Evolutionary conservation across 2,113 vertebrate species (phyloP), one percentile per base, ranked within the genome.

Genomic region (Myotis davidii): DNA sequence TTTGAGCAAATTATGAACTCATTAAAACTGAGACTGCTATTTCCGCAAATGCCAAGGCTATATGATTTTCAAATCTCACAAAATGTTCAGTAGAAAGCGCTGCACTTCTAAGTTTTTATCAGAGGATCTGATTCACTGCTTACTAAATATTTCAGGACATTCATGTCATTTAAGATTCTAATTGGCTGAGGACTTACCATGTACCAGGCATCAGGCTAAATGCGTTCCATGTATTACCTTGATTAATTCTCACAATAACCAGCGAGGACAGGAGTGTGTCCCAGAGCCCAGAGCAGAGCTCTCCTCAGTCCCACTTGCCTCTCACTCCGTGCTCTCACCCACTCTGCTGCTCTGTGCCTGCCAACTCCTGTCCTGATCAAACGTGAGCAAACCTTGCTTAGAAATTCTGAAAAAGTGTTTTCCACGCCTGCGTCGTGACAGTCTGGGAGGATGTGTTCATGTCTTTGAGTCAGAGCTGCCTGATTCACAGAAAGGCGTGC

Each of bases 391-490:
- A 45, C 42, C 29, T 73, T 37, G 56, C 39, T 59, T 21, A 65
- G 45, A 69, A 67, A 77, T 72, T 37, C 59, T 34, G 59, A 52
- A 69, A 0, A 48, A 79, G 65, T 29, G 39, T 45, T 82, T 87
- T 25, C 27, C 54, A 90, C 56, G 45, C 69, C 54, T 52, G 56
- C 25, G 85, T 73, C 39, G 3, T 74, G 73, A 82, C 0, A 0
- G 25, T 16, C 52, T 67, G 21, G 69, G 65, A 86, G 27, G 54
- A 88, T 9, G 81, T 27, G 18, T 34, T 70, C 76, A 0, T 1
- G 73, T 90, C 74, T 83, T 78, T 73, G 88, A 81, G 88, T 91
- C 82, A 95, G 91, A 86, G 2, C 23, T 69, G 70, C 37, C 85
- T 67, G 91, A 83, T 69, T 92, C 86, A 73, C 94, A 93, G 95